These are phyloP conservation scores for Magallana angulata DNA, from an alignment of 1,140 invertebrate genomes.

Conservation along the genomic window DNA sequence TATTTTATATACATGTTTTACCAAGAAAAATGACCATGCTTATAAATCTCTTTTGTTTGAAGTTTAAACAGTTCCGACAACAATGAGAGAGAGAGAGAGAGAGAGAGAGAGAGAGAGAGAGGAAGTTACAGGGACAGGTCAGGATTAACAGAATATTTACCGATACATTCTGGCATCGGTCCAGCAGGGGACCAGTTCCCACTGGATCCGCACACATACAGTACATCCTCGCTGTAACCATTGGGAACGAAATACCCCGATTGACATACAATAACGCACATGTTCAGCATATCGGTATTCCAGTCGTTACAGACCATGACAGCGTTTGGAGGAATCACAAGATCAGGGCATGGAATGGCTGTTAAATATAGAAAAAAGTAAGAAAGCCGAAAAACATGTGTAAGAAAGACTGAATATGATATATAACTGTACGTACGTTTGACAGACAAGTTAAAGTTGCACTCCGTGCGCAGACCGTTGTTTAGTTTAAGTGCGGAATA, in stretches of 20 bases:
- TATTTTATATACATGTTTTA: too few species aligned
- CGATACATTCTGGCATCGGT: slow-evolving; percentile 41
- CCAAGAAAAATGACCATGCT: too few species aligned
- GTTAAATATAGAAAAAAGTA: not conserved
- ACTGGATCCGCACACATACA: slow-evolving; percentile 54
- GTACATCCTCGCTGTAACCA: slow-evolving; percentile 20
- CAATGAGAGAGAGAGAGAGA: too few species aligned
- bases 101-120: too few species aligned
- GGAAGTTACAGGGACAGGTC: too few species aligned
- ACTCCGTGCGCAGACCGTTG: slow-evolving; percentile 62
- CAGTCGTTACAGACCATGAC: slow-evolving; percentile 48
- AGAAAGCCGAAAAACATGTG: not conserved
- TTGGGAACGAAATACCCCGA: not conserved
- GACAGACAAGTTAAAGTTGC: slow-evolving; percentile 56
- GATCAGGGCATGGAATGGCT: slow-evolving; percentile 41
- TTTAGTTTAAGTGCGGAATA: slow-evolving; percentile 59
- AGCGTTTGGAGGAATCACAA: not conserved
- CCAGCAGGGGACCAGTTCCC: slow-evolving; percentile 47
- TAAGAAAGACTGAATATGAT: not conserved
- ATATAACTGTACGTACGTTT: slow-evolving; percentile 55
- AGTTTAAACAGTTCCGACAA: too few species aligned
- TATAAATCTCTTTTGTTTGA: too few species aligned
- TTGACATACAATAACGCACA: slow-evolving; percentile 48
- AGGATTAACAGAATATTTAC: not conserved
- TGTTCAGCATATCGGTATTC: slow-evolving; percentile 42